A percentile compares a stretch with the other conserved stretches of the same genome.
phyloP scores from a whole-genome alignment of 2,888 invertebrate genomes.

The Nomada flava region DNA sequence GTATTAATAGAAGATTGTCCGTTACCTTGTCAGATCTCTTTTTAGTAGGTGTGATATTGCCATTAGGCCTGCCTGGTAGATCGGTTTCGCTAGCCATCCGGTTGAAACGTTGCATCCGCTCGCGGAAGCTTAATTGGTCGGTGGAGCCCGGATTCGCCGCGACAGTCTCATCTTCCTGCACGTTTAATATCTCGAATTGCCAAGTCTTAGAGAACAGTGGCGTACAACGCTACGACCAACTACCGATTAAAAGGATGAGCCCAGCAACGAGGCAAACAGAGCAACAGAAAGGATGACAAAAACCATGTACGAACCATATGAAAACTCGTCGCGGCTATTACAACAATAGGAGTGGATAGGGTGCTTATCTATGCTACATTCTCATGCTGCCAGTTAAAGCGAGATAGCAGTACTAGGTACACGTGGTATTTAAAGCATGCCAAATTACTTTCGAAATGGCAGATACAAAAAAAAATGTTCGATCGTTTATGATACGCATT shows the following conservation, averaged over 20 bases:
- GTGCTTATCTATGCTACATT: conserved; percentile 28
- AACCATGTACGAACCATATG: neutral
- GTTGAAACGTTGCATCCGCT: conserved; percentile 96
- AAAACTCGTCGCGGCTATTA: neutral
- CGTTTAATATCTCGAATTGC: conserved; percentile 65
- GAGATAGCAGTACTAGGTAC: conserved; percentile 13
- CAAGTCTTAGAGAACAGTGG: conserved; percentile 20
- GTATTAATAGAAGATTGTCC: conserved; percentile 36
- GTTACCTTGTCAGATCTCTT: conserved; percentile 88
- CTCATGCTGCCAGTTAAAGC: conserved; percentile 48
- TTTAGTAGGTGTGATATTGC: conserved; percentile 82
- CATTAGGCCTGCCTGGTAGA: conserved; percentile 79
- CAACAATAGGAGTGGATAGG: neutral
- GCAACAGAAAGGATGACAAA: neutral
- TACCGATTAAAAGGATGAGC: conserved; percentile 26
- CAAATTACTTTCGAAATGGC: neutral
- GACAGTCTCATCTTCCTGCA: conserved; percentile 80
- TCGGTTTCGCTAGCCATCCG: conserved; percentile 93
- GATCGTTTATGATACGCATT: neutral
- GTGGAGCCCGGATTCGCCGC: conserved; percentile 77
- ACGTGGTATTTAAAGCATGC: conserved; percentile 25
- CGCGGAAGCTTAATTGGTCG: conserved; percentile 93
- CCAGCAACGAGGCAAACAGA: conserved; percentile 18
- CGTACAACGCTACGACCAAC: conserved; percentile 32
- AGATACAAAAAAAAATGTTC: neutral